Conservation (phyloP, 2,797 vertebrate genomes). For the Apogon hyalosoma region DNA sequence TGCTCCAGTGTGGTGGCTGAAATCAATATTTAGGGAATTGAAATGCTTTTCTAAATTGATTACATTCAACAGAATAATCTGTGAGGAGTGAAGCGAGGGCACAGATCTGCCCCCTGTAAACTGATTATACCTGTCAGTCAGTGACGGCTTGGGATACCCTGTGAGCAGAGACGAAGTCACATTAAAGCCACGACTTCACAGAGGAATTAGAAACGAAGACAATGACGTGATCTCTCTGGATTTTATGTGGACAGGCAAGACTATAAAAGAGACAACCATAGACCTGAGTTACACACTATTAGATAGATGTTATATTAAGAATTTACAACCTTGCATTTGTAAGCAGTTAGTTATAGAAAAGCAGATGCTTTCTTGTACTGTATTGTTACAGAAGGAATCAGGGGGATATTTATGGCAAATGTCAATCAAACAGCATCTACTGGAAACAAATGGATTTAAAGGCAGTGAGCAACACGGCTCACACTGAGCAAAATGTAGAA, state of each 20-base stretch:
- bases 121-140: conserved; percentile 27
- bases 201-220: not conserved
- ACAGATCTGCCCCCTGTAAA: conserved; percentile 20
- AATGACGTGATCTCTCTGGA: not conserved
- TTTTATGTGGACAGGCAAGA: not conserved
- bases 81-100: not conserved
- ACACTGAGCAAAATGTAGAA: no score
- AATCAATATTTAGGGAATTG: conserved; percentile 44
- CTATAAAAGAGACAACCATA: not conserved
- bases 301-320: no score
- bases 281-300: not conserved
- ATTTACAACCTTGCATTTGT: no score
- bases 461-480: no score
- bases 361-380: no score
- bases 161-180: conserved; percentile 10
- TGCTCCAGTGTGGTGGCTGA: not conserved
- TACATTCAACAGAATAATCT: conserved; percentile 24
- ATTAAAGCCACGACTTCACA: not conserved
- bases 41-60: conserved; percentile 55
- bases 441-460: no score
- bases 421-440: no score
- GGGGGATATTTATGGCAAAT: no score
- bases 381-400: no score
- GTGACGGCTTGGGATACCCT: conserved; percentile 17
- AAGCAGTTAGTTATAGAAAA: no score